These are phyloP conservation scores for Temnothorax nylanderi DNA, from an alignment of 1,140 invertebrate genomes.

Conservation along the genomic window DNA sequence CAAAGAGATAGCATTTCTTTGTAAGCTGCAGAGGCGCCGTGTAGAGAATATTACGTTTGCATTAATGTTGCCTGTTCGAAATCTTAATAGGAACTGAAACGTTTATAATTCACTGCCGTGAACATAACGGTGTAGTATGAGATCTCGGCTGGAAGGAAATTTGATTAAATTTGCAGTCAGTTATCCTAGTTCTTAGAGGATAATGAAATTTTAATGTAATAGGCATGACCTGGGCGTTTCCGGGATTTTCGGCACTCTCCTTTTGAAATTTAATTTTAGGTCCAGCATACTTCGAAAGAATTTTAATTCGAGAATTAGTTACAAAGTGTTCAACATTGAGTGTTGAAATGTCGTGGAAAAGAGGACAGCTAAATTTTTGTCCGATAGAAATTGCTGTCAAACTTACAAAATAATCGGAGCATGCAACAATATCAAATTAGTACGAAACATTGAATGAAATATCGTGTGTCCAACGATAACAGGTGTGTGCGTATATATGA, in stretches of 20 bases:
- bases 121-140: neutral
- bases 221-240: neutral
- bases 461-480: neutral
- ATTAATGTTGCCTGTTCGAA: slow-evolving; percentile 10
- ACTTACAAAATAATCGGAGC: neutral
- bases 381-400: neutral
- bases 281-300: neutral
- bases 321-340: neutral
- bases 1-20: neutral
- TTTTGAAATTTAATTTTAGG: slow-evolving; percentile 26
- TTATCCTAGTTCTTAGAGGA: slow-evolving; percentile 7
- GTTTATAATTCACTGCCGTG: slow-evolving; percentile 13
- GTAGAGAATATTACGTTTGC: slow-evolving; percentile 4
- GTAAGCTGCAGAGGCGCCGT: neutral
- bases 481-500: neutral
- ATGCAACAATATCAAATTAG: neutral
- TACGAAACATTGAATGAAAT: neutral
- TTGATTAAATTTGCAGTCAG: slow-evolving; percentile 39
- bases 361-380: neutral
- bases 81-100: slow-evolving; percentile 27
- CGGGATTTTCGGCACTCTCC: neutral
- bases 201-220: slow-evolving; percentile 18
- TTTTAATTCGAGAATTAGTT: slow-evolving; percentile 1
- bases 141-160: slow-evolving; percentile 2
- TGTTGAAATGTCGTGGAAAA: neutral